phyloP scores from a whole-genome alignment of 2,113 vertebrate species.

The Colaptes auratus region DNA sequence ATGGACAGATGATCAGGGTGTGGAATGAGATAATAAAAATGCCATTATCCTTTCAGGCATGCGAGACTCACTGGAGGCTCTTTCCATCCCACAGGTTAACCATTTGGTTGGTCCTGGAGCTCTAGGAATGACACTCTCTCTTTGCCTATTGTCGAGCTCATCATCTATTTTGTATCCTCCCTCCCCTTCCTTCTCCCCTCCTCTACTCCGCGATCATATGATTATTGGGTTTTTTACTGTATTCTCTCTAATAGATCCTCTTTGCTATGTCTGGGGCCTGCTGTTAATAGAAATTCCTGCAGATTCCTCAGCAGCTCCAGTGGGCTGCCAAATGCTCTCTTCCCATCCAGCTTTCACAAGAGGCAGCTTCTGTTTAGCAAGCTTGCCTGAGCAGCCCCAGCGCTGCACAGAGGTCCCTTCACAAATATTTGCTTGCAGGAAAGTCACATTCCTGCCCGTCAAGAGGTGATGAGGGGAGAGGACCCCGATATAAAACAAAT shows the following conservation, averaged over 20 bases:
- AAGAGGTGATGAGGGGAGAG: background rate
- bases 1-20: slow-evolving; percentile 60
- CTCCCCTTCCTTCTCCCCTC: slow-evolving; percentile 36
- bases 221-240: slow-evolving; percentile 69
- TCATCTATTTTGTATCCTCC: slow-evolving; percentile 54
- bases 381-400: background rate
- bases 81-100: slow-evolving; percentile 72
- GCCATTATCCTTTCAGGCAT: slow-evolving; percentile 72
- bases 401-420: background rate
- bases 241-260: slow-evolving; percentile 81
- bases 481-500: background rate
- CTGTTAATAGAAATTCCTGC: background rate
- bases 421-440: background rate
- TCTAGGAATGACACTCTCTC: slow-evolving; percentile 45
- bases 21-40: slow-evolving; percentile 62
- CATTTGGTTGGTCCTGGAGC: slow-evolving; percentile 63
- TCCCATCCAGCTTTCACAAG: background rate
- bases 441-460: background rate
- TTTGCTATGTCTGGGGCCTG: background rate
- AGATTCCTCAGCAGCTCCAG: slow-evolving; percentile 19
- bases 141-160: slow-evolving; percentile 66
- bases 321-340: background rate
- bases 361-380: background rate
- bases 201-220: slow-evolving; percentile 66
- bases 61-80: slow-evolving; percentile 62